These are phyloP conservation scores for Ceyx erithaca DNA, from an alignment of 2,797 vertebrate species.

Conservation along the genomic window DNA sequence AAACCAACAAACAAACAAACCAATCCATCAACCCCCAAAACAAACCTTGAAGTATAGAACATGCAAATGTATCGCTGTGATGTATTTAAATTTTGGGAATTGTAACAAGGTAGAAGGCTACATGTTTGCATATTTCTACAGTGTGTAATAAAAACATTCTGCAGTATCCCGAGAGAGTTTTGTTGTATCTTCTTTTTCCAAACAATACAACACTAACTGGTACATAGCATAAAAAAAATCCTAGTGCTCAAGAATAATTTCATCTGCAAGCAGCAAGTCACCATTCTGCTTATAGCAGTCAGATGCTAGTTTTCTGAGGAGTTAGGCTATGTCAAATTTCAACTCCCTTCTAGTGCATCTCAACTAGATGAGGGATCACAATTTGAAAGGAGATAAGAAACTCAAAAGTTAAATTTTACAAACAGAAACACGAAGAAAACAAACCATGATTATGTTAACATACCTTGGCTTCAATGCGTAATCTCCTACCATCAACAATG, in stretches of 20 bases:
- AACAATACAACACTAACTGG: not conserved
- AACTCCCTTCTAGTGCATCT: not conserved
- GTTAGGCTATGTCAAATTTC: not conserved
- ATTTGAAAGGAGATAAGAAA: not conserved
- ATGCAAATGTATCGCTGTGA: not conserved
- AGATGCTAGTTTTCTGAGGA: not conserved
- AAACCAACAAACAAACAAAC: too few species aligned
- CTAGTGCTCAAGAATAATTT: not conserved
- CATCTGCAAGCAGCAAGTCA: not conserved
- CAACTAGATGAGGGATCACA: not conserved
- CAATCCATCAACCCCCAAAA: too few species aligned
- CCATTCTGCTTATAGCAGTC: not conserved
- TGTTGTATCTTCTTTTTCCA: not conserved
- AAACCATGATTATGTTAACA: not conserved
- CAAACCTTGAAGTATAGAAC: not conserved
- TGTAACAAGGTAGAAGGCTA: not conserved
- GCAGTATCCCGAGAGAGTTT: not conserved
- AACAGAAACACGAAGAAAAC: not conserved
- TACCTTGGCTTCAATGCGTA: conserved; percentile 98
- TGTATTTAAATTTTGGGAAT: not conserved
- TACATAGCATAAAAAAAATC: not conserved
- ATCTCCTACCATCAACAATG: conserved; percentile 88
- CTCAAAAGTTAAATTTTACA: not conserved
- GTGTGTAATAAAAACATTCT: not conserved
- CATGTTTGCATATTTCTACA: not conserved